Conservation (phyloP, 1,140 invertebrate species). For the Brachionus sp. region DNA sequence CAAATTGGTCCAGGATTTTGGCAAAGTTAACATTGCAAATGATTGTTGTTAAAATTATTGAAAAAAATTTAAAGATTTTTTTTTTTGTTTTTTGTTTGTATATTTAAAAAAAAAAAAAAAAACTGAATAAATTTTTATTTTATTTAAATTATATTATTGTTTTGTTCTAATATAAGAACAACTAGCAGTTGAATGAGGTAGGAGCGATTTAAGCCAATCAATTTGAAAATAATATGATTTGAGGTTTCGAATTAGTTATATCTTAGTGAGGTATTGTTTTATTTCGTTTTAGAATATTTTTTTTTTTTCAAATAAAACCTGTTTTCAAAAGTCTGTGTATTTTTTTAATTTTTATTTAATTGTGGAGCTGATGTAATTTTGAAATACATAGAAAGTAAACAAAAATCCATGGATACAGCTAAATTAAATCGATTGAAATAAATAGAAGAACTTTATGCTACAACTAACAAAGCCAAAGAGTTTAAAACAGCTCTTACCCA, state of each 20-base stretch:
- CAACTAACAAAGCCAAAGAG: no score
- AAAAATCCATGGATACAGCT: no score
- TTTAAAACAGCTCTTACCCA: no score
- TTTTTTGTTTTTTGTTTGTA: not conserved
- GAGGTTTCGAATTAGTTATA: not conserved
- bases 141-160: no score
- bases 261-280: not conserved
- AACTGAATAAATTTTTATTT: not conserved
- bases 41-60: not conserved
- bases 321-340: not conserved
- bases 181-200: no score
- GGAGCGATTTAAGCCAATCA: no score
- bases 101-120: not conserved
- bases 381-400: not conserved
- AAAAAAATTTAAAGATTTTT: not conserved
- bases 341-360: not conserved
- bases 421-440: no score
- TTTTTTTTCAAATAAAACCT: not conserved
- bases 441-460: no score
- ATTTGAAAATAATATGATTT: no score
- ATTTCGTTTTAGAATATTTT: not conserved
- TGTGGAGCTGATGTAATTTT: not conserved
- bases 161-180: no score
- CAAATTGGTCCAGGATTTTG: constrained; percentile 12
- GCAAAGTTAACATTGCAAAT: not conserved